Evolutionary conservation across 2,888 invertebrate species (phyloP), one percentile per base, ranked within the genome.

Genomic region (Tuberolachnus salignus): DNA sequence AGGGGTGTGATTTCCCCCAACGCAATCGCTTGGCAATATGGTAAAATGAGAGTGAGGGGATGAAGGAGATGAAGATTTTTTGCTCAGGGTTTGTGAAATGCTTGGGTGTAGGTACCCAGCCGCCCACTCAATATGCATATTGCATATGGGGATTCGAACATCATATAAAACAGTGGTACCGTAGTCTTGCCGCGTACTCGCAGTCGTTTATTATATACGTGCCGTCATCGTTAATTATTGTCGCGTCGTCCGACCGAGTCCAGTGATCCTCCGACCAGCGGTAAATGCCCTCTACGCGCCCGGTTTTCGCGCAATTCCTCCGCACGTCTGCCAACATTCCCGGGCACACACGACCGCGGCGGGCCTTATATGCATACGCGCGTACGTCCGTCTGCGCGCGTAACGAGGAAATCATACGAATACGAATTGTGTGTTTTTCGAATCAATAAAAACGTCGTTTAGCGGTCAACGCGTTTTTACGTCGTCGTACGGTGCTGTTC

Each of bases 241-340:
- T 34, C 23, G 19, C 23, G 21, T 16, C n/a, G 44, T 70, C 4
- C 11, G 42, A 9, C 44, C 21, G 64, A 74, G 74, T 74, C 51
- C 74, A 74, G 14, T 63, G 61, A 59, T 73, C 51, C 34, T 73
- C 19, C 51, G 26, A 61, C 34, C 19, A 16, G 19, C 57, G 23
- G 57, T 57, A 71, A 71, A 71, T 16, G 57, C n/a, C 57, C 21
- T 16, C 53, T 69, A 3, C 21, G 3, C 53, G 10, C 64, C 16
- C 55, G 21, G 19, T 55, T 19, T 55, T 21, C 55, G 23, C 59
- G 42, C 42, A 14, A 26, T 16, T 59, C n/a, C 11, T 53, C 14
- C 34, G 14, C 70, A 57, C 55, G 57, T 70, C 44, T n/a, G 21
- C 49, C 49, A n/a, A 49, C 72, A 72, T 72, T 61, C 72, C 72